Evolutionary conservation across 1,140 invertebrate species (phyloP).

Genomic region (Gryllus bimaculatus): DNA sequence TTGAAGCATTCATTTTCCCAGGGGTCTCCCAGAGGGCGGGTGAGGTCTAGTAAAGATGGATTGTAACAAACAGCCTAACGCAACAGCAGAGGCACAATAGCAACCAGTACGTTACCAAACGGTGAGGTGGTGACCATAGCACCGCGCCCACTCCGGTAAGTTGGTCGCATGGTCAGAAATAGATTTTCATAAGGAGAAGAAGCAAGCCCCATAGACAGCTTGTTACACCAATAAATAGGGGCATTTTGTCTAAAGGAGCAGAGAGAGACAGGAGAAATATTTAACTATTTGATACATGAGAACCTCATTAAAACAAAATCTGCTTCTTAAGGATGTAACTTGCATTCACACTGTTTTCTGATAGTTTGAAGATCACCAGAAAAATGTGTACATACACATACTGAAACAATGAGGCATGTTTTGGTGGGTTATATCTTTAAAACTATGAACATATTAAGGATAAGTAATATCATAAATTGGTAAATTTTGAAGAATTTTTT

Average conservation of each 20-base stretch:
- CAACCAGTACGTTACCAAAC: conserved; percentile 31
- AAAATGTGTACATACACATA: too few species aligned
- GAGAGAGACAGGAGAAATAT: conserved; percentile 30
- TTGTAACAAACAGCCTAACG: not conserved
- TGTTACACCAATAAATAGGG: conserved; percentile 59
- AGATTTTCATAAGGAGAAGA: conserved; percentile 58
- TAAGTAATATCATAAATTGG: too few species aligned
- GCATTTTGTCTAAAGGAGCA: conserved; percentile 53
- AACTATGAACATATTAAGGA: too few species aligned
- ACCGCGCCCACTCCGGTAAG: conserved; percentile 29
- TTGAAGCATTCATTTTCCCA: not conserved
- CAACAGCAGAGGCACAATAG: conserved; percentile 13
- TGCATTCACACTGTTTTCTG: too few species aligned
- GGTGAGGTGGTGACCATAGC: conserved; percentile 23
- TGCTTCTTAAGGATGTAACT: too few species aligned
- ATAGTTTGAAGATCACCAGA: too few species aligned
- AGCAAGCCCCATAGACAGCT: conserved; percentile 65
- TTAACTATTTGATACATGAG: not conserved
- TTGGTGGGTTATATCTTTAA: too few species aligned
- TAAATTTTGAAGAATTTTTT: too few species aligned
- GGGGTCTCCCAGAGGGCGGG: not conserved
- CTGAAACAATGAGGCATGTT: too few species aligned
- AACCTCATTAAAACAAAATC: not conserved
- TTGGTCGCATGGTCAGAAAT: conserved; percentile 44
- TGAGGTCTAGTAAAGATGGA: not conserved